Base-by-base conservation (phyloP, 2,888 invertebrate genomes). In the Opisthograptis luteolata region DNA sequence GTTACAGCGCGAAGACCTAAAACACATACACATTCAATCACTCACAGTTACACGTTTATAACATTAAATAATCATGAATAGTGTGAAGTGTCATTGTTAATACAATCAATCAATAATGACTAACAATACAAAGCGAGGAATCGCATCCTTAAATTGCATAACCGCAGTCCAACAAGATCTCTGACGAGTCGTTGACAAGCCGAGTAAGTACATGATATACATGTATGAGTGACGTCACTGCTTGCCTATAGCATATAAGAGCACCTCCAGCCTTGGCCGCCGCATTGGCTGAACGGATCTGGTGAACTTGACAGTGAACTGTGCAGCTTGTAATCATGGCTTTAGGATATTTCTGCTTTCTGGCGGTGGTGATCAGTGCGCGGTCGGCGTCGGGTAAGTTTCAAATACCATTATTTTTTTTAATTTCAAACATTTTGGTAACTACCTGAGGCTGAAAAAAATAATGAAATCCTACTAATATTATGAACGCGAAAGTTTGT, bases 321-420 rank as follows among this genome's bases (percentile, higher is more conserved):
- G 43, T 37, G 49, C 41, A 43, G 15, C 20, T 31, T 30, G 44
- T 30, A 10, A 51, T 49, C 31, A 76, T 43, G 40, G 40, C 79
- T 73, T 63, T 83, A 51, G 57, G 68, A 12, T 67, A 63, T 51
- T 51, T 82, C 24, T 79, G 71, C 55, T 73, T 84, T 36, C 42
- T 82, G n/a, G 73, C 76, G 36, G 68, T 75, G 37, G 56, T 80
- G 44, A 60, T 79, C 9, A 72, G 72, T 39, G 79, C 58, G 5
- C 66, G 54, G 19, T 74, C 73, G 1, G 76, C 70, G 49, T 66
- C 64, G 3, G 83, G 84, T 85, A 46, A 73, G 83, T 69, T 35
- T 30, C 3, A 6, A 32, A 17, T 10, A n/a, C n/a, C n/a, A n/a
- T n/a, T n/a, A n/a, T n/a, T 15, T 32, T 2, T 27, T 13, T 13